Evolutionary conservation across 2,888 invertebrate species (phyloP), one percentile per base, ranked within the genome.

Genomic region (Lasioglossum calceatum): DNA sequence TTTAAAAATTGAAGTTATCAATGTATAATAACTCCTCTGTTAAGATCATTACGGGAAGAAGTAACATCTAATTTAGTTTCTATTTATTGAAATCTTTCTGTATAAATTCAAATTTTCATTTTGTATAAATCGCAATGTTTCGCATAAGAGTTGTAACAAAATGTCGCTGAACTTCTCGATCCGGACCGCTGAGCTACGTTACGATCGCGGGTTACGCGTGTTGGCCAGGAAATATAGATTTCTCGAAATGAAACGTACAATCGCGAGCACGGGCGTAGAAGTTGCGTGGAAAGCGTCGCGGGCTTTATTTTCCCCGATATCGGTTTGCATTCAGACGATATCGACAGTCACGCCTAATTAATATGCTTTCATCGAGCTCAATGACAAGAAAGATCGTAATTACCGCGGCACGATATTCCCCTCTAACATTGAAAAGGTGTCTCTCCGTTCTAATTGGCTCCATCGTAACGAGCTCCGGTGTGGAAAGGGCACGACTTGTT

Each of bases 371-470:
- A 61, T 84, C 72, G 54, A 76, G 47, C 64, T 79, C 27, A 67
- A 84, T 54, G 58, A 76, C 42, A 74, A 76, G 84, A 84, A 79
- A 42, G 75, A 72, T 76, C 70, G 77, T 85, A 85, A 85, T 84
- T 85, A 85, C 36, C 79, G 54, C 44, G 85, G 67, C 64, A 47
- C 75, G 36, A 64, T 73, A 50, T 44, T 71, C 64, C 77, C 39
- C 78, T 58, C 70, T 50, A 81, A 79, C 75, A 81, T 79, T 82
- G 87, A 87, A 83, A 86, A 83, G 77, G 80, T 87, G 87, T 86
- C 78, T 81, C 82, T 67, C 64, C 79, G 79, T 81, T 87, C 79
- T 87, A 87, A 87, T 87, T 87, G 84, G 84, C 87, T 81, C 77
- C 84, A 84, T 87, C 87, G 79, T 72, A 58, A 76, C 81, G 77